Evolutionary conservation across 2,113 vertebrate species (phyloP).

Genomic region (Rhinopomastus cyanomelas): DNA sequence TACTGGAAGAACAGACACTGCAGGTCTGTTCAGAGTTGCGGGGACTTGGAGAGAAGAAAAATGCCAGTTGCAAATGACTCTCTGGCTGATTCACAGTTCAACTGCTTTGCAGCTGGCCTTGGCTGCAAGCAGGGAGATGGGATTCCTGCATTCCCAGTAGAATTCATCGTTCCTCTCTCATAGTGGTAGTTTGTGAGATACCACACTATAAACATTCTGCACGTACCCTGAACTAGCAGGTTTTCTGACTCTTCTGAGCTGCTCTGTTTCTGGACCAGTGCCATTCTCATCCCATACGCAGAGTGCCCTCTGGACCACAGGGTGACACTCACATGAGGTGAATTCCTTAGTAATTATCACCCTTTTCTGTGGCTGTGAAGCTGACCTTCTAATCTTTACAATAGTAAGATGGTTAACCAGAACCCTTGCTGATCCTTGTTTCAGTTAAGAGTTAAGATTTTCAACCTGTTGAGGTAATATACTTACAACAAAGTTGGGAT

Average conservation of each 20-base stretch:
- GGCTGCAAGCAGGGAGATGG: not conserved
- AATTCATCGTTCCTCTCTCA: not conserved
- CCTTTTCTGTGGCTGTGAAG: not conserved
- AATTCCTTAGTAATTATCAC: not conserved
- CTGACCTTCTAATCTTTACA: slow-evolving; percentile 13
- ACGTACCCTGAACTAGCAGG: not conserved
- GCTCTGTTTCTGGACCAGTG: not conserved
- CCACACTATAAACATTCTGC: not conserved
- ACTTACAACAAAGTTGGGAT: slow-evolving; percentile 88
- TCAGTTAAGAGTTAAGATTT: not conserved
- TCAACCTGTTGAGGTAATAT: not conserved
- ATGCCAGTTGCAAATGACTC: not conserved
- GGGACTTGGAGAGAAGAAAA: not conserved
- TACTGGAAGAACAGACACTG: not conserved
- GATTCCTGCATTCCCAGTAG: not conserved
- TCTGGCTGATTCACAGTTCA: not conserved
- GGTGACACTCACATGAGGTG: not conserved
- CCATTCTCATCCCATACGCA: not conserved
- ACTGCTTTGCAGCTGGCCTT: not conserved
- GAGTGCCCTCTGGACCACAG: not conserved
- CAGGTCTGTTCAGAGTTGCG: not conserved
- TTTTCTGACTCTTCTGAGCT: not conserved
- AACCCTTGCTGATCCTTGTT: not conserved
- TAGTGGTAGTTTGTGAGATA: not conserved
- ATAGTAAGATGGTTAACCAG: not conserved